Base-by-base conservation (phyloP, 2,888 invertebrate genomes). In the Lithophane semibrunnea region DNA sequence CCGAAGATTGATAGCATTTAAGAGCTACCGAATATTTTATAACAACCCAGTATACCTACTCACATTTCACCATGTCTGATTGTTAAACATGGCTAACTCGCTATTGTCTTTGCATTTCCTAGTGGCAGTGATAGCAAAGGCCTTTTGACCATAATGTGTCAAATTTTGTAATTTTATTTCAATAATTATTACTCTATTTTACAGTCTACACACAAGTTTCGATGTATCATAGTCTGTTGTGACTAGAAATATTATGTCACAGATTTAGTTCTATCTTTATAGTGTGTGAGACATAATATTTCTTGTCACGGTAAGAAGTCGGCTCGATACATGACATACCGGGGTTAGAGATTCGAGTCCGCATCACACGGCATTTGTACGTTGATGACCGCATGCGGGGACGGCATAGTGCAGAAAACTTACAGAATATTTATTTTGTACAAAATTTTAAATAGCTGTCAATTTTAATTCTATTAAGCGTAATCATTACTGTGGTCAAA, bases 1-100 rank as follows among this genome's bases (percentile, higher is more conserved):
- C 94, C 94, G 95, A 95, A 95, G n/a, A 49, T 29, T 47, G 24
- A 12, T 24, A 66, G 29, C 18, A 66, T 49, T 29, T 47, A 47
- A 29, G 5, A 67, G 52, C 9, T 67, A 52, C 16, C 1, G 8
- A 37, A 21, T 29, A 21, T 5, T 52, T 52, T 37, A 67, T n/a
- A 67, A 67, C 3, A 52, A 16, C 0, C 3, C 13, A 29, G 29
- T 52, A 16, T 9, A 49, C 49, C 21, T 21, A 67, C 4, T 29
- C 29, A 29, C 29, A 49, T 37, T 16, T 37, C 1, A 68, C 0
- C 10, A 68, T 54, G 56, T 68, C 12, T 37, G 68, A 58, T 12
- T 58, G 60, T 37, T 60, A 37, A n/a, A 60, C 37, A 68, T 68
- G 68, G 3, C 16, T 37, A 58, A 68, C 1, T 68, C 16, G 58